Conservation (phyloP, 2,888 invertebrate species). For the Habrosyne pyritoides region DNA sequence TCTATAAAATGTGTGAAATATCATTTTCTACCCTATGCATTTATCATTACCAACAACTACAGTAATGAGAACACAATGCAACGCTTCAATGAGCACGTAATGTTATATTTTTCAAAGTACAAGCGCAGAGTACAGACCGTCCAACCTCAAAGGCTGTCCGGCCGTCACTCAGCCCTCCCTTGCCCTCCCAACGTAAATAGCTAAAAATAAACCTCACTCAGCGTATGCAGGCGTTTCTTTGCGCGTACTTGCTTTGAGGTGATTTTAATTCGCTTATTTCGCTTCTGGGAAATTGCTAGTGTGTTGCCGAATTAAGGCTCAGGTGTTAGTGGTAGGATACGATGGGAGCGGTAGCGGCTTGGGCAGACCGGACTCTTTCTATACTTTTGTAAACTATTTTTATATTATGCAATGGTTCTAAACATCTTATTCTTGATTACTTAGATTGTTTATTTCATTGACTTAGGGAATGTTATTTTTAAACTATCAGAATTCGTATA, state of each 20-base stretch:
- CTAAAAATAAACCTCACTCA: constrained; percentile 65
- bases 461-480: too few species aligned
- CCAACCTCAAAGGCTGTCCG: constrained; percentile 65
- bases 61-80: background rate
- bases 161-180: constrained; percentile 48
- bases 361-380: too few species aligned
- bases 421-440: too few species aligned
- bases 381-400: too few species aligned
- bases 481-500: too few species aligned
- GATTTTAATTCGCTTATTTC: constrained; percentile 80
- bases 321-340: constrained; percentile 17
- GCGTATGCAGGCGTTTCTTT: constrained; percentile 71
- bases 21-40: background rate
- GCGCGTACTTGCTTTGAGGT: constrained; percentile 73
- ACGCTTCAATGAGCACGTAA: background rate
- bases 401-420: too few species aligned
- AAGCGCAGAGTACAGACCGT: constrained; percentile 31
- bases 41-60: background rate
- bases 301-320: constrained; percentile 63
- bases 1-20: background rate
- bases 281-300: constrained; percentile 69
- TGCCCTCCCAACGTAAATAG: constrained; percentile 52
- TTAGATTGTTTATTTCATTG: too few species aligned
- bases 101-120: constrained; percentile 25
- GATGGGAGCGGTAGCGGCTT: constrained; percentile 9